phyloP scores from a whole-genome alignment of 2,888 invertebrate species.

The Leptopilina drosophilae region DNA sequence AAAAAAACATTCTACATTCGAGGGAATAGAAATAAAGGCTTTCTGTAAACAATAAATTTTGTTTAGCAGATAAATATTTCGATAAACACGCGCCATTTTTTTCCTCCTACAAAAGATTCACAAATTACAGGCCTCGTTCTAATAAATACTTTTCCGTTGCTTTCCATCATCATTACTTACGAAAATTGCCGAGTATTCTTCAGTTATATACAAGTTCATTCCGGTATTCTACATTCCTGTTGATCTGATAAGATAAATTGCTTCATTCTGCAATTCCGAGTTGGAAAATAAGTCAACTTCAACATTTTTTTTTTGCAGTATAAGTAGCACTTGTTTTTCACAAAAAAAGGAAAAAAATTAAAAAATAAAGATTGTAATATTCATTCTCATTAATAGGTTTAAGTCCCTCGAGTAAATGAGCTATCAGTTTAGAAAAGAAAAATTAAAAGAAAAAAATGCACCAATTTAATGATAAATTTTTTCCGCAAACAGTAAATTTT shows the following conservation, averaged over 20 bases:
- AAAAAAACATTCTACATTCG: too few relatives aligned
- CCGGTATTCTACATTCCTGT: not conserved
- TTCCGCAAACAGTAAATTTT: too few relatives aligned
- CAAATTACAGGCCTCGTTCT: constrained; percentile 5
- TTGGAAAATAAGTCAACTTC: constrained; percentile 9
- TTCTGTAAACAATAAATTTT: not conserved
- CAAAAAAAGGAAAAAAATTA: too few relatives aligned
- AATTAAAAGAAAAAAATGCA: too few relatives aligned
- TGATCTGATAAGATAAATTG: constrained; percentile 19
- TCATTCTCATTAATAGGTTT: too few relatives aligned
- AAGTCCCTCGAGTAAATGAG: too few relatives aligned
- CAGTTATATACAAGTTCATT: constrained; percentile 36
- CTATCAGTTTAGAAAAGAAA: too few relatives aligned
- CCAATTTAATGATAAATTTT: too few relatives aligned
- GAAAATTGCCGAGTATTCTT: constrained; percentile 29
- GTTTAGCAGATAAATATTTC: not conserved
- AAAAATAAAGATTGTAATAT: too few relatives aligned
- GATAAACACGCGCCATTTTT: not conserved
- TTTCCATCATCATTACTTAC: constrained; percentile 32
- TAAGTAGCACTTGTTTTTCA: too few relatives aligned
- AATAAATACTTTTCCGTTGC: constrained; percentile 13
- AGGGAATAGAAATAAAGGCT: too few relatives aligned
- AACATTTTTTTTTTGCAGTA: not conserved
- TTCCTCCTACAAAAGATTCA: not conserved
- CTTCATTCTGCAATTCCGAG: constrained; percentile 12